Percentiles rank a stretch among this genome's conserved stretches.
Evolutionary conservation across 2,113 vertebrate species (phyloP).

Genomic region (Sterrhoptilus dennistouni): DNA sequence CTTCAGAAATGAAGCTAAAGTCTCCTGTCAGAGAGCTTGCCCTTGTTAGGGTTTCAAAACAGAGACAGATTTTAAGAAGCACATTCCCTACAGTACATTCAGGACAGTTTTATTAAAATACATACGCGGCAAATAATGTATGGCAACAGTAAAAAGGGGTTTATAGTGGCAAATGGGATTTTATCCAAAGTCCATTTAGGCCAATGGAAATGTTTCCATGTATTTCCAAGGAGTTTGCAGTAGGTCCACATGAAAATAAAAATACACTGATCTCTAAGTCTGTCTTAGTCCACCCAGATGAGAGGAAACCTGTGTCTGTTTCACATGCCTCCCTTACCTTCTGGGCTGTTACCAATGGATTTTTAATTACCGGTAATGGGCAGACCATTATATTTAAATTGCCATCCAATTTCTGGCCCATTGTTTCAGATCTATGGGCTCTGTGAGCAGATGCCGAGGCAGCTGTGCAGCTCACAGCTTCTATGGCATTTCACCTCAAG

Average conservation of each 20-base stretch:
- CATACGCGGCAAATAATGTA: conserved; percentile 28
- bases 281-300: background rate
- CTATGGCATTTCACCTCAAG: background rate
- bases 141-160: background rate
- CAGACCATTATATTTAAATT: conserved; percentile 31
- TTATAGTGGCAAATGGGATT: conserved; percentile 47
- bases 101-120: conserved; percentile 30
- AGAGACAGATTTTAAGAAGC: background rate
- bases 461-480: conserved; percentile 31
- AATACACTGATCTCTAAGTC: background rate
- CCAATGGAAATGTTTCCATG: background rate
- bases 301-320: background rate
- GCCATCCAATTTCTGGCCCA: background rate
- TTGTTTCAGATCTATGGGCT: conserved; percentile 21
- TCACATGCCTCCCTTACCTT: background rate
- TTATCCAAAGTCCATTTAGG: conserved; percentile 38
- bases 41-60: background rate
- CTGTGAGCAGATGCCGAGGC: background rate
- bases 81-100: background rate
- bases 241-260: background rate
- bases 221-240: background rate
- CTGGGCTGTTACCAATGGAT: background rate
- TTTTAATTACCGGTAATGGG: conserved; percentile 32
- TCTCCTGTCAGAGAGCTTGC: background rate
- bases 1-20: background rate